phyloP scores from a whole-genome alignment of 2,888 invertebrate species.

The Iphiclides podalirius region DNA sequence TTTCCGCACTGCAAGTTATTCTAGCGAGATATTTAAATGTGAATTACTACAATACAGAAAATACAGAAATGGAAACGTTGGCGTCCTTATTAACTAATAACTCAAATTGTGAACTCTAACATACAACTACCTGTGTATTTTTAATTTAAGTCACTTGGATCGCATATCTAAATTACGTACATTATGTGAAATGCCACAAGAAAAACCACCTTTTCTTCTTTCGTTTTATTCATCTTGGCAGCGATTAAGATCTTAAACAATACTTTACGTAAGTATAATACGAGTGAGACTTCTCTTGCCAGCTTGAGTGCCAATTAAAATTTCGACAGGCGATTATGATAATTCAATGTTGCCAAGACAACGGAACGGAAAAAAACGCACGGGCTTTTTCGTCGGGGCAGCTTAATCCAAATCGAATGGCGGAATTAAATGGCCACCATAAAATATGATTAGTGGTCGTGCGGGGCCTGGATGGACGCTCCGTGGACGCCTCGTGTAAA shows the following conservation, averaged over 20 bases:
- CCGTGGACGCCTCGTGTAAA: conserved; percentile 56
- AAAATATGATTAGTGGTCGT: conserved; percentile 75
- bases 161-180: neutral
- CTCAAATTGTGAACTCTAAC: neutral
- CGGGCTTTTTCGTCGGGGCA: conserved; percentile 39
- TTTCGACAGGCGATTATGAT: conserved; percentile 10
- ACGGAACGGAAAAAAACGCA: conserved; percentile 31
- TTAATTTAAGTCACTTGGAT: neutral
- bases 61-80: conserved; percentile 1
- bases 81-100: conserved; percentile 10
- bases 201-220: too few relatives aligned
- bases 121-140: neutral
- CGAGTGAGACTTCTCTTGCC: neutral
- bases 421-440: conserved; percentile 55
- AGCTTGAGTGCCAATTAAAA: conserved; percentile 17
- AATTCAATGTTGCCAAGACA: conserved; percentile 20
- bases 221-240: too few relatives aligned
- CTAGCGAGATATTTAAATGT: conserved; percentile 21
- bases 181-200: too few relatives aligned
- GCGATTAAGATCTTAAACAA: conserved; percentile 9
- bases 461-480: conserved; percentile 42
- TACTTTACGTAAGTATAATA: too few relatives aligned
- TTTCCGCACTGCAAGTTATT: conserved; percentile 19
- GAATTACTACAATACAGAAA: conserved; percentile 16
- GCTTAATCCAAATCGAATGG: conserved; percentile 65